Percentiles rank a stretch among this genome's conserved stretches.
phyloP scores from a whole-genome alignment of 2,797 vertebrate genomes.

The Natrix natrix region DNA sequence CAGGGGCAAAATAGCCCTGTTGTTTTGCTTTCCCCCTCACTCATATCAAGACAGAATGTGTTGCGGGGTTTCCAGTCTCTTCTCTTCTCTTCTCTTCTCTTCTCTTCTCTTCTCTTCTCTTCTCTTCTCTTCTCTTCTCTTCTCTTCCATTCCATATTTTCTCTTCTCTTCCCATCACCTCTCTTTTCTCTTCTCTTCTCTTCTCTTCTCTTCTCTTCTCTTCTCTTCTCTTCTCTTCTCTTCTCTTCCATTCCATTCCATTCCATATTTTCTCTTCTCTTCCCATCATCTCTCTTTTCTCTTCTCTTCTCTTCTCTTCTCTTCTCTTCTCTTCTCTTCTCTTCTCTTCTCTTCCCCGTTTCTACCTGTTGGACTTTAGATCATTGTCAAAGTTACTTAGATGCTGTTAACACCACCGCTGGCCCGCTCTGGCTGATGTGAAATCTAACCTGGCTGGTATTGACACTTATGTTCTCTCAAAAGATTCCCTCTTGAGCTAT shows the following conservation, averaged over 20 bases:
- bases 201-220: too few species aligned
- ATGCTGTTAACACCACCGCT: slow-evolving; percentile 39
- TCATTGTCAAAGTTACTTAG: slow-evolving; percentile 27
- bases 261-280: rapidly evolving
- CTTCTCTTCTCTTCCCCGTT: not conserved
- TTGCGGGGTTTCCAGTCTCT: not conserved
- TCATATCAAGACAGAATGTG: not conserved
- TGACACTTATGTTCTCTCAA: slow-evolving; percentile 43
- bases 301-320: too few species aligned
- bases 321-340: too few species aligned
- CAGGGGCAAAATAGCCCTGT: not conserved
- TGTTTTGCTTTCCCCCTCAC: not conserved
- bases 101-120: too few species aligned
- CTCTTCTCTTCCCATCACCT: too few species aligned
- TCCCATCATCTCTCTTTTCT: rapidly evolving
- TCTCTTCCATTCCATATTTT: too few species aligned
- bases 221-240: too few species aligned
- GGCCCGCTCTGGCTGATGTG: slow-evolving; percentile 44
- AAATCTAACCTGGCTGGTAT: slow-evolving; percentile 63
- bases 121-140: too few species aligned
- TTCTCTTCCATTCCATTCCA: rapidly evolving
- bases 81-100: too few species aligned
- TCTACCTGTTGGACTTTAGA: not conserved
- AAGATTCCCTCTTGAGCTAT: slow-evolving; percentile 52
- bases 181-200: too few species aligned